These are phyloP conservation scores for Montifringilla adamsi DNA, from an alignment of 2,113 vertebrate species.

Conservation along the genomic window DNA sequence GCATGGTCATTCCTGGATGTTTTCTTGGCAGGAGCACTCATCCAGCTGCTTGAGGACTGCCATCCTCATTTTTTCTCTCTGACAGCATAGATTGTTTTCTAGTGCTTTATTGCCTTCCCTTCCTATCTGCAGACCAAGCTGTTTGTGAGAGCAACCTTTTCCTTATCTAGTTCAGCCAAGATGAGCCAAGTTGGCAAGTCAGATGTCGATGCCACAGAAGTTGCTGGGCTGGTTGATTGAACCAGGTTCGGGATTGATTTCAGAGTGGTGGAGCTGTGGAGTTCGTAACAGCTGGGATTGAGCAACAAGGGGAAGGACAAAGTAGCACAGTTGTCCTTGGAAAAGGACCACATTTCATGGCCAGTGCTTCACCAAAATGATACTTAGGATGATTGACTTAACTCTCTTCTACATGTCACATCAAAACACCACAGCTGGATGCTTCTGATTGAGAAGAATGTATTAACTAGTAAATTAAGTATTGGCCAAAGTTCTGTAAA, in stretches of 20 bases:
- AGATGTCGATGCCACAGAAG: not conserved
- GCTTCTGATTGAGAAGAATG: not conserved
- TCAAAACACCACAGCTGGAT: not conserved
- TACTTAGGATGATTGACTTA: not conserved
- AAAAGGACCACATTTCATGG: not conserved
- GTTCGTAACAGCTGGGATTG: not conserved
- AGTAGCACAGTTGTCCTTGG: not conserved
- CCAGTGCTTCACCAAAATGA: not conserved
- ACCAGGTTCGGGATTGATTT: not conserved
- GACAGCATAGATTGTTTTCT: not conserved
- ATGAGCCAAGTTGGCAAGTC: not conserved
- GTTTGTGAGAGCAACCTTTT: not conserved
- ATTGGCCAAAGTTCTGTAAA: not conserved
- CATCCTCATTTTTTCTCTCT: not conserved
- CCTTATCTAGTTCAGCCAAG: not conserved
- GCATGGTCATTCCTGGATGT: not conserved
- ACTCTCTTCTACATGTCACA: rapidly evolving
- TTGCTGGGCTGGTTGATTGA: not conserved
- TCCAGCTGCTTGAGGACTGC: not conserved
- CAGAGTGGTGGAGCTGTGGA: not conserved
- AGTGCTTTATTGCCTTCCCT: not conserved
- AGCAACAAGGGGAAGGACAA: not conserved
- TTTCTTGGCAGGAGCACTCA: not conserved
- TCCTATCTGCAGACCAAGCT: not conserved
- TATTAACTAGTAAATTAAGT: not conserved